A percentile compares a stretch with the other conserved stretches of the same genome.
Conservation (phyloP, 2,113 vertebrate species). For the Microcebus jonahi region DNA sequence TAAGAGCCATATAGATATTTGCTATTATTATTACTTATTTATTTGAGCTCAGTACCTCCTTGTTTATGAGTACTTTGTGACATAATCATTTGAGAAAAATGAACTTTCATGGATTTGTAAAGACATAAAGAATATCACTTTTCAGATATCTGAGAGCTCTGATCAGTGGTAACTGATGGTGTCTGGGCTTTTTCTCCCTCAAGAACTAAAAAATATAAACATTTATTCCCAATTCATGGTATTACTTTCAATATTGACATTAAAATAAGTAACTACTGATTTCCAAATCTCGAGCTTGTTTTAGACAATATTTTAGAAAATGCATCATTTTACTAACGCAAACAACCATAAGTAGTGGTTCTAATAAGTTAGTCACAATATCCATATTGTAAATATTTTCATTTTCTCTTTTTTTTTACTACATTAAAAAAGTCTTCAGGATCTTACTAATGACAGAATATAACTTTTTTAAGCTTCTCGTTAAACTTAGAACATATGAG, state of each 20-base stretch:
- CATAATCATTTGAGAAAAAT: not conserved
- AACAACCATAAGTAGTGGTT: not conserved
- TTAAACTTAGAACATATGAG: conserved; percentile 50
- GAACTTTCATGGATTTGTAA: conserved; percentile 36
- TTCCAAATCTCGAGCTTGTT: conserved; percentile 31
- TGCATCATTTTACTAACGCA: conserved; percentile 30
- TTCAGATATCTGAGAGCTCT: not conserved
- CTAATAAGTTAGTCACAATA: conserved; percentile 29
- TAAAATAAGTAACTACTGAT: conserved; percentile 52
- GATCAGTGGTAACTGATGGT: not conserved
- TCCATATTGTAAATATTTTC: conserved; percentile 27
- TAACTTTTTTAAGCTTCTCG: conserved; percentile 47
- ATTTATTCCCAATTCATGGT: conserved; percentile 1
- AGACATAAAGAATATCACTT: conserved; percentile 9
- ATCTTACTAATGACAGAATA: conserved; percentile 26
- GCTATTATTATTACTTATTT: conserved; percentile 16
- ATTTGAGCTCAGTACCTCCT: not conserved
- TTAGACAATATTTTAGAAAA: conserved; percentile 16
- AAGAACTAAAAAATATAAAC: conserved; percentile 45
- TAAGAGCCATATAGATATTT: conserved; percentile 24
- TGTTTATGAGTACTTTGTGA: conserved; percentile 18
- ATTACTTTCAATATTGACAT: conserved; percentile 23
- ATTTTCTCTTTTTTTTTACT: conserved; percentile 31
- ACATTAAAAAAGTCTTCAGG: conserved; percentile 52
- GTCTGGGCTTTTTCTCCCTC: conserved; percentile 36